phyloP scores from a whole-genome alignment of 2,797 vertebrate genomes.

The Phoxinus dragarum region DNA sequence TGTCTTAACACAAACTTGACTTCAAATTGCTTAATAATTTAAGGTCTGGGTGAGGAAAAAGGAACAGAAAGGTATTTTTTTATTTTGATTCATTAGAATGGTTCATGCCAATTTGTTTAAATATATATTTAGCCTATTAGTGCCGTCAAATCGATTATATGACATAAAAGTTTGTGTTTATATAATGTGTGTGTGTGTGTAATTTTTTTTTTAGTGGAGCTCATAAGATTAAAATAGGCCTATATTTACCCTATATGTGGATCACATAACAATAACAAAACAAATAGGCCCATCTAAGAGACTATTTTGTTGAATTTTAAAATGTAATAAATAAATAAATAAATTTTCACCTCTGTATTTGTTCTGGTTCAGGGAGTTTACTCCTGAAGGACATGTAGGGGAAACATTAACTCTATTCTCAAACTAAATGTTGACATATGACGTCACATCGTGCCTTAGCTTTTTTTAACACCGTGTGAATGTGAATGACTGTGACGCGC shows the following conservation, averaged over 20 bases:
- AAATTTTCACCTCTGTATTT: not conserved
- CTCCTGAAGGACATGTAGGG: constrained; percentile 2
- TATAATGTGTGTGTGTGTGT: no score
- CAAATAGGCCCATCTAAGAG: not conserved
- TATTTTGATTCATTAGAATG: not conserved
- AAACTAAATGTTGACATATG: constrained; percentile 22
- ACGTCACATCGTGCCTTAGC: constrained; percentile 1
- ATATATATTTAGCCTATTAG: no score
- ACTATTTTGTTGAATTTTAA: not conserved
- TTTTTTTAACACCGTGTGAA: not conserved
- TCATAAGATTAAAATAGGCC: not conserved
- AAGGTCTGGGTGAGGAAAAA: not conserved
- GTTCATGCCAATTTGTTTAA: no score
- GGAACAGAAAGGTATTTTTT: not conserved
- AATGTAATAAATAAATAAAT: not conserved
- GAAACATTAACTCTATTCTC: constrained; percentile 31
- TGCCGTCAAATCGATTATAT: no score
- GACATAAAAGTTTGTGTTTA: no score
- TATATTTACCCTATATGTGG: not conserved
- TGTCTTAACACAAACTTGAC: not conserved
- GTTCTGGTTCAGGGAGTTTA: not conserved
- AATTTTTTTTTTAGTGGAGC: not conserved
- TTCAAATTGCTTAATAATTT: not conserved
- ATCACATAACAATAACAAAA: not conserved
- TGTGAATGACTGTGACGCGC: not conserved